Evolutionary conservation across 2,113 vertebrate species (phyloP).

Genomic region (Zosterops pallidus): DNA sequence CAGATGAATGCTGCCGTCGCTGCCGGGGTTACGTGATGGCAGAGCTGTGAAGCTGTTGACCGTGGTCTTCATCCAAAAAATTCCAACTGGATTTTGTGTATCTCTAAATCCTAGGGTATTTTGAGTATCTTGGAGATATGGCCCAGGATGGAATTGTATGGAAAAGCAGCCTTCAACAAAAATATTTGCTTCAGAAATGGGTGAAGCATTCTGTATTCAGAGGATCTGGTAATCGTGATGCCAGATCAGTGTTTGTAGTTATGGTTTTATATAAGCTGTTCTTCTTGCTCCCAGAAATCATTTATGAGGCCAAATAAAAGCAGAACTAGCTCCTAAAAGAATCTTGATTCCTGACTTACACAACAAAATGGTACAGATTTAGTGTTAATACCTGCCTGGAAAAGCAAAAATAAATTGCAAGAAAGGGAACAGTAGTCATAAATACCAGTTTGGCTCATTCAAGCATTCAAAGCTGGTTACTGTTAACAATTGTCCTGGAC

Average conservation of each 20-base stretch:
- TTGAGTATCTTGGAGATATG: not conserved
- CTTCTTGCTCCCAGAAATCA: not conserved
- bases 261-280: not conserved
- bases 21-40: not conserved
- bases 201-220: not conserved
- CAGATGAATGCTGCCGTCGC: not conserved
- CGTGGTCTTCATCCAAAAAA: slow-evolving; percentile 40
- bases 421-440: not conserved
- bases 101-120: not conserved
- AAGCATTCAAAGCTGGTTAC: not conserved
- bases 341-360: not conserved
- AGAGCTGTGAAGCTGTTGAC: not conserved
- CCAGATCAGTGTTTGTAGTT: slow-evolving; percentile 22
- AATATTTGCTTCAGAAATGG: not conserved
- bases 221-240: not conserved
- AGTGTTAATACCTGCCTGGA: not conserved
- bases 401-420: not conserved
- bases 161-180: not conserved
- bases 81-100: not conserved
- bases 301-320: slow-evolving; percentile 18
- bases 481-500: not conserved
- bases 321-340: not conserved
- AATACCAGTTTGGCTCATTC: not conserved
- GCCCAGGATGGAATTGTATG: not conserved
- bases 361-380: not conserved